phyloP scores from a whole-genome alignment of 2,797 vertebrate genomes.

The Glossophaga mutica region DNA sequence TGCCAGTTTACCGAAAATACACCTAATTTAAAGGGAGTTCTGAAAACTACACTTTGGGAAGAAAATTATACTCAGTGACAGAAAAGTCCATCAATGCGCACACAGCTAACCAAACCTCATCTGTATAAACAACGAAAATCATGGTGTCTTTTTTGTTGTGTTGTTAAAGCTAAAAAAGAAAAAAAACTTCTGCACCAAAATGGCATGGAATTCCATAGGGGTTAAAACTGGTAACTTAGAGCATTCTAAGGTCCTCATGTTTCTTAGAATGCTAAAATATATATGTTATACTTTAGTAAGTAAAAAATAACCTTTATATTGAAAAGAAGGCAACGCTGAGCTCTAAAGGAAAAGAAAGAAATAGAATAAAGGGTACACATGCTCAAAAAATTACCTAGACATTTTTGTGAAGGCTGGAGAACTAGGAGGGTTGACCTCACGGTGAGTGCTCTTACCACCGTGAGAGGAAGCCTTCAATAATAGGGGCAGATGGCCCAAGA shows the following conservation, averaged over 20 bases:
- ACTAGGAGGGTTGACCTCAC: not conserved
- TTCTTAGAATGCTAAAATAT: not conserved
- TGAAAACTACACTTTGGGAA: not conserved
- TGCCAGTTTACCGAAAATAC: not conserved
- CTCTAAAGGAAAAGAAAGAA: not conserved
- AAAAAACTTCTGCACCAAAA: not conserved
- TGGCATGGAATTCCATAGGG: not conserved
- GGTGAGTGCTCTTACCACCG: not conserved
- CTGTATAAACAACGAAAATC: not conserved
- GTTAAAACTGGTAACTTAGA: not conserved
- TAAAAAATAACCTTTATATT: not conserved
- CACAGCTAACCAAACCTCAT: not conserved
- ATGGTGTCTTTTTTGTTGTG: not conserved
- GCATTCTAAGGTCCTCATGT: not conserved
- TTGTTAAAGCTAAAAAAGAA: not conserved
- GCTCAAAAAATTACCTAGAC: not conserved
- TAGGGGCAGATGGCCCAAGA: not conserved
- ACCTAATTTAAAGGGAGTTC: not conserved
- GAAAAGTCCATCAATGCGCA: not conserved
- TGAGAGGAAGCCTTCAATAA: not conserved
- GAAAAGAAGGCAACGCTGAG: not conserved
- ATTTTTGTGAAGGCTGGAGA: not conserved
- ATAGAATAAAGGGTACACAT: not conserved
- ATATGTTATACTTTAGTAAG: not conserved
- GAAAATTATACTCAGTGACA: not conserved